Evolutionary conservation across 2,113 vertebrate genomes (phyloP).

Genomic region (Oncorhynchus masou): DNA sequence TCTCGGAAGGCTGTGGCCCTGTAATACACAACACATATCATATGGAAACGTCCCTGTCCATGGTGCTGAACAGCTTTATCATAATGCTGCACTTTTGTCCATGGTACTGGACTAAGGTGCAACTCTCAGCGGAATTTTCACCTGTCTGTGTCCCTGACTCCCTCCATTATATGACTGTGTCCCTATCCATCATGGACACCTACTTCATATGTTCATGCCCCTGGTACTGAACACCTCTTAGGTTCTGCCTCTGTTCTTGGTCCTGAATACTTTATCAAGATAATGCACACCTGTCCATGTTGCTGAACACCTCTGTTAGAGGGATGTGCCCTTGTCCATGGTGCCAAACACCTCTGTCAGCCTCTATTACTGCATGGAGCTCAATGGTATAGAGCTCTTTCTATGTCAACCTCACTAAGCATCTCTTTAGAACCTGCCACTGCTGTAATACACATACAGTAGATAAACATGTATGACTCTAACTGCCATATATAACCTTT

Average conservation of each 20-base stretch:
- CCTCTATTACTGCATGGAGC: background rate
- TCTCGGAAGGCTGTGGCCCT: background rate
- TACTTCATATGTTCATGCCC: too few relatives aligned
- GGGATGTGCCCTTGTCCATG: background rate
- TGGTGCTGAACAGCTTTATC: background rate
- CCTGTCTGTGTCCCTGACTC: too few relatives aligned
- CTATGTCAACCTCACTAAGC: too few relatives aligned
- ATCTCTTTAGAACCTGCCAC: background rate
- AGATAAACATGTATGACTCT: background rate
- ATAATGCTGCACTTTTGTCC: background rate
- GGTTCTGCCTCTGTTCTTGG: too few relatives aligned
- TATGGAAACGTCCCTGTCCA: background rate
- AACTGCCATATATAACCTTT: too few relatives aligned
- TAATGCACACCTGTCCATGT: background rate
- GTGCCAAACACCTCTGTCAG: background rate
- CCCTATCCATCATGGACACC: too few relatives aligned
- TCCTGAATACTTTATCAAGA: background rate
- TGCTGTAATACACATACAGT: background rate
- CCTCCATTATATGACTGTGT: too few relatives aligned
- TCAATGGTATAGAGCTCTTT: too few relatives aligned
- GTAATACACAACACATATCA: background rate
- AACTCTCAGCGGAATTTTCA: too few relatives aligned
- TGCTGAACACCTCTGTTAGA: background rate
- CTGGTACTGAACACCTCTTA: too few relatives aligned
- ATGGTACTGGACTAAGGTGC: background rate